Evolutionary conservation across 2,888 invertebrate genomes (phyloP).

Genomic region (Eupithecia subumbrata): DNA sequence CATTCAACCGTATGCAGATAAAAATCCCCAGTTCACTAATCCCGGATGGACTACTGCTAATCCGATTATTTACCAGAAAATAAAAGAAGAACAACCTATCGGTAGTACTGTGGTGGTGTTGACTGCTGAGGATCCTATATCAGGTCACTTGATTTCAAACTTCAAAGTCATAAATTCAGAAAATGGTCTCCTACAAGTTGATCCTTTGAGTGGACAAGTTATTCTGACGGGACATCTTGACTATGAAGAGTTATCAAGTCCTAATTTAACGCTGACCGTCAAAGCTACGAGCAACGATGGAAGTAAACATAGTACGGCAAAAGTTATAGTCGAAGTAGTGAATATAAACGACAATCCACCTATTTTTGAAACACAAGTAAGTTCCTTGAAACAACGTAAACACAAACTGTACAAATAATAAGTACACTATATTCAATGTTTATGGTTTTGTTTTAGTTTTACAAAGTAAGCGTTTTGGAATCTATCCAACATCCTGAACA

Average conservation of each 20-base stretch:
- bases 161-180: constrained; percentile 84
- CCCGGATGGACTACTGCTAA: constrained; percentile 89
- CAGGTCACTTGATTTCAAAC: constrained; percentile 85
- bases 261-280: constrained; percentile 83
- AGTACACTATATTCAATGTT: neutral
- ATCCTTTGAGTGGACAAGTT: constrained; percentile 89
- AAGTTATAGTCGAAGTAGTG: constrained; percentile 87
- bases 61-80: constrained; percentile 86
- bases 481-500: constrained; percentile 87
- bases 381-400: constrained; percentile 22
- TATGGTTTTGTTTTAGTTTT: constrained; percentile 72
- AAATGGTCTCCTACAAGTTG: constrained; percentile 83
- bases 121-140: constrained; percentile 88
- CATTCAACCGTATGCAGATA: constrained; percentile 90
- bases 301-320: constrained; percentile 86
- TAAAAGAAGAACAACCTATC: constrained; percentile 91
- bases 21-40: constrained; percentile 89
- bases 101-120: constrained; percentile 88
- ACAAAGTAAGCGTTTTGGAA: constrained; percentile 88
- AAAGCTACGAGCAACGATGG: constrained; percentile 82
- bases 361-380: constrained; percentile 86
- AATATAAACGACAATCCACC: constrained; percentile 93
- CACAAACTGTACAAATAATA: neutral
- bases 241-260: constrained; percentile 88
- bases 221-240: constrained; percentile 89